Base-by-base conservation (phyloP, 2,797 vertebrate genomes). In the Masticophis lateralis region DNA sequence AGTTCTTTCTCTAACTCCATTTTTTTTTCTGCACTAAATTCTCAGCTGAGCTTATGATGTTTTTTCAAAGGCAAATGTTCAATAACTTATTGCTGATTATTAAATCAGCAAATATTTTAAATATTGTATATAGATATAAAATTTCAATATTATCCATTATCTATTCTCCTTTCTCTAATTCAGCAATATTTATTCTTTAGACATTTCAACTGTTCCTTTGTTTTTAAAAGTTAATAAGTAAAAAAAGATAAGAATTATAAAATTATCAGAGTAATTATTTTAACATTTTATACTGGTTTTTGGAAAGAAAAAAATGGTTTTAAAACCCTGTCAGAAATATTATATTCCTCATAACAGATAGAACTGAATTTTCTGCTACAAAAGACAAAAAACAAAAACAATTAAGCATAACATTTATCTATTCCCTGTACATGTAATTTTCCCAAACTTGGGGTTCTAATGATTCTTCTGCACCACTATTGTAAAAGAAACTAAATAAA, bases 391-490 rank as follows among this genome's bases (percentile, higher is more conserved):
- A 57, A 32, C 11, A 32, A 28, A 55, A 22, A 12, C 20, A 90
- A 83, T 83, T 47, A 83, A 47, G 74, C 22, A 12, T 90, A 37
- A 55, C 16, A 74, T 90, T 63, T 74, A 90, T 20, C 20, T 14
- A 74, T 74, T 22, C 63, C 63, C 37, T 14, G 11, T 27, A 66
- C 11, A 47, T 83, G 74, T 83, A 83, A 25, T 47, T 37, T 83
- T 83, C 37, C 20, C 20, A 83, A 83, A 83, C 20, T 83, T 37
- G 47, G 20, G 20, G 37, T 47, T 83, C 20, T 83, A 83, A 83
- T 25, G 4, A 43, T 25, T 92, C 94, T 95, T 95, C 95, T 92
- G 93, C 66, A 56, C 57, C n/a, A 32, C 10, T 27, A 91, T 14
- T 8, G 11, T 37, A 3, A 37, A 2, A 25, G 25, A 47, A 79